Evolutionary conservation across 2,113 vertebrate species (phyloP).

Genomic region (Nematolebias whitei): DNA sequence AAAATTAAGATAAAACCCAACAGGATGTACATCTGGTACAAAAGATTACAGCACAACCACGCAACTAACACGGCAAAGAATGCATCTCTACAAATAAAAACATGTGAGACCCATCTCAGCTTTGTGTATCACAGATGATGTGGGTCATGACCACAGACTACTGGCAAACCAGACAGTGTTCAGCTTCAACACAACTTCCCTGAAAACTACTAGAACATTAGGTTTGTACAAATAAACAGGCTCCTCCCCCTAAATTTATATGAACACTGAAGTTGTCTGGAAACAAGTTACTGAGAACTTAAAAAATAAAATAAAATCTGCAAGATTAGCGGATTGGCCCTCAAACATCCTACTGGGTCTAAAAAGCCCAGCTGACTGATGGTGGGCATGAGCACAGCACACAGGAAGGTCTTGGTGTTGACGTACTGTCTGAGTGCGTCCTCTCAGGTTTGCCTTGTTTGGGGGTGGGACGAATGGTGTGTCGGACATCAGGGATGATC

Average conservation of each 20-base stretch:
- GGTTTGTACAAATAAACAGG: not conserved
- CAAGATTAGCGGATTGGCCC: constrained; percentile 49
- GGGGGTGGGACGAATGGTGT: constrained; percentile 94
- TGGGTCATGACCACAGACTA: constrained; percentile 12
- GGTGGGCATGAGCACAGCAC: constrained; percentile 7
- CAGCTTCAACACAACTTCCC: constrained; percentile 29
- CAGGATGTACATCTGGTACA: constrained; percentile 37
- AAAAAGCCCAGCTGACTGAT: constrained; percentile 11
- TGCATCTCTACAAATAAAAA: not conserved
- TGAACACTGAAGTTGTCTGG: constrained; percentile 35
- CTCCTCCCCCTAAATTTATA: constrained; percentile 1
- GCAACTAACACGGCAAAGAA: constrained; percentile 24
- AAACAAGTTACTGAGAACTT: no score
- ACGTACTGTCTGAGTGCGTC: constrained; percentile 95
- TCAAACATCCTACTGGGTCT: constrained; percentile 25
- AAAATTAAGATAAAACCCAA: constrained; percentile 41
- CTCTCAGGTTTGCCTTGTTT: constrained; percentile 88
- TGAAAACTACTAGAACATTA: constrained; percentile 22
- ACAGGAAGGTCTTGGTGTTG: constrained; percentile 10
- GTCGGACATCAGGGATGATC: constrained; percentile 87
- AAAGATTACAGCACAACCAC: constrained; percentile 21
- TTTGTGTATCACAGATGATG: not conserved
- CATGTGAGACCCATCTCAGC: not conserved
- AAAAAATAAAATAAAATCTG: no score
- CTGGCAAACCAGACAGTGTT: not conserved